Conservation (phyloP, 2,888 invertebrate species). For the Ametastegia equiseti region DNA sequence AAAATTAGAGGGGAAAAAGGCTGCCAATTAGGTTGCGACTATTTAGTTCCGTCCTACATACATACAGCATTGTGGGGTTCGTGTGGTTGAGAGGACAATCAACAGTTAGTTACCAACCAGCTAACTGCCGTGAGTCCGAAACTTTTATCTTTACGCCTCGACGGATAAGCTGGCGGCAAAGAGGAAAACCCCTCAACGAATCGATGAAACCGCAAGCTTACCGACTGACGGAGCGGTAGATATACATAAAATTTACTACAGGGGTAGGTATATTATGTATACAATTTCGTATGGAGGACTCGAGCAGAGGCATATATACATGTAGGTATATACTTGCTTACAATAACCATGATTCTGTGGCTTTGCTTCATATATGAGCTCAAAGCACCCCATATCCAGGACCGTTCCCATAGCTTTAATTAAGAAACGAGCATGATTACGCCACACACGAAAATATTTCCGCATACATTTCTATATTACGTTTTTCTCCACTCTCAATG, state of each 20-base stretch:
- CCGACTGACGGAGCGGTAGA: slow-evolving; percentile 23
- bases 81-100: slow-evolving; percentile 30
- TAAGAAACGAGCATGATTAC: neutral
- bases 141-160: slow-evolving; percentile 14
- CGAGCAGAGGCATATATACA: neutral
- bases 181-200: neutral
- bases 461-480: neutral
- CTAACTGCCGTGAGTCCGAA: slow-evolving; percentile 21
- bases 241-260: slow-evolving; percentile 4
- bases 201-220: slow-evolving; percentile 32
- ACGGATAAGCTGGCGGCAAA: slow-evolving; percentile 42
- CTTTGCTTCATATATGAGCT: neutral
- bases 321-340: neutral
- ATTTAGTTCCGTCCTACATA: neutral
- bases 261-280: neutral
- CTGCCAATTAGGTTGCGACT: slow-evolving; percentile 30
- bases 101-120: slow-evolving; percentile 43
- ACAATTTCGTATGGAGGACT: neutral
- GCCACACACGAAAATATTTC: neutral
- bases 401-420: neutral
- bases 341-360: neutral
- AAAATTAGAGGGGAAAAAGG: slow-evolving; percentile 11
- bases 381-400: neutral
- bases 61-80: neutral
- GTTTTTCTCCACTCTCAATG: neutral